Conservation (phyloP, 1,140 invertebrate genomes). For the Neuroterus valhalla region DNA sequence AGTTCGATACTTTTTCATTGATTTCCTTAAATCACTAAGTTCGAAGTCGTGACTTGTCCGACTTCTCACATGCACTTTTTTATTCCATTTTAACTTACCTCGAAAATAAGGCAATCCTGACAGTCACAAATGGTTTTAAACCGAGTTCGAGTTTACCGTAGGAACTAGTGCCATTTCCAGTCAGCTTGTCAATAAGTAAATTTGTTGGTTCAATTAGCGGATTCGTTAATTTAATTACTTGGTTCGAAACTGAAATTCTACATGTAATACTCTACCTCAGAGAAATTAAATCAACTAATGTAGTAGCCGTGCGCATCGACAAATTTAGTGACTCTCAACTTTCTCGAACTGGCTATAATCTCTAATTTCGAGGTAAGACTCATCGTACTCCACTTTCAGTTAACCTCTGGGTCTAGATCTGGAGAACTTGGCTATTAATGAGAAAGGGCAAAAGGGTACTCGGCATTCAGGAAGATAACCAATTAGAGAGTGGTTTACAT, state of each 20-base stretch:
- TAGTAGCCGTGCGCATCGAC: constrained; percentile 42
- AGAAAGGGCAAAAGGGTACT: too few species aligned
- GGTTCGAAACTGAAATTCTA: constrained; percentile 12
- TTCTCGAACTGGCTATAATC: constrained; percentile 28
- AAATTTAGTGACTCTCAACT: constrained; percentile 41
- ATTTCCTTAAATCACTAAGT: constrained; percentile 3
- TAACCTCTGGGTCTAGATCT: too few species aligned
- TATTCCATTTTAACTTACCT: background rate
- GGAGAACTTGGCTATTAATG: too few species aligned
- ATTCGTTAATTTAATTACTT: constrained; percentile 22
- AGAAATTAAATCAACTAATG: constrained; percentile 41
- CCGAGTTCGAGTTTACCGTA: background rate
- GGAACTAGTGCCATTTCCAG: background rate
- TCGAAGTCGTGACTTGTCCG: constrained; percentile 4
- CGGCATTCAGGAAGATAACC: too few species aligned
- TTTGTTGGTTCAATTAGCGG: constrained; percentile 33
- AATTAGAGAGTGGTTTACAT: too few species aligned
- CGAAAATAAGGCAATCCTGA: constrained; percentile 22
- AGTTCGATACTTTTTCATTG: background rate
- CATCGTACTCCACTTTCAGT: too few species aligned
- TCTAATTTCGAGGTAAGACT: constrained; percentile 35
- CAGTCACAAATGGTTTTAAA: constrained; percentile 3
- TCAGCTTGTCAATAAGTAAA: constrained; percentile 17
- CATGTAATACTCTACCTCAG: constrained; percentile 18
- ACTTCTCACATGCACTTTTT: constrained; percentile 3